Evolutionary conservation across 2,113 vertebrate species (phyloP), one percentile per base, ranked within the genome.

Genomic region (Cercopithecus mona): DNA sequence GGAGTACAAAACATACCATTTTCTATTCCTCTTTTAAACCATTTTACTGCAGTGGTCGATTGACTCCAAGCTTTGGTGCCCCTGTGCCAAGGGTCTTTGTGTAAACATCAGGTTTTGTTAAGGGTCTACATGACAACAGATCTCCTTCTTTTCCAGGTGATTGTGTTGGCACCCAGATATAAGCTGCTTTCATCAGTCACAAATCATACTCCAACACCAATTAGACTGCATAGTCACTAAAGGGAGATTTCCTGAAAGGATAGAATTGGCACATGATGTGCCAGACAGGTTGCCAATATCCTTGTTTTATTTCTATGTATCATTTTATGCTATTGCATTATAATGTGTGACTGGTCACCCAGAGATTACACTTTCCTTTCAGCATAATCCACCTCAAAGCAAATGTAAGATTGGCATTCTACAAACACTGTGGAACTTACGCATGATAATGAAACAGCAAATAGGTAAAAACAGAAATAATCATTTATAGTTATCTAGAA

Each of bases 41-140:
- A 45, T 97, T 97, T 94, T 90, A 43, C 40, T 57, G 48, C 35
- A 83, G 30, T 96, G 43, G 30, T 93, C 87, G 12, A 27, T 59
- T 90, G 68, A 22, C 50, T 94, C 1, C 66, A 80, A 45, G 7
- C 11, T 81, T 76, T 11, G 1, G 38, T 68, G 30, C 8, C 14
- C 43, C 11, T 72, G 38, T 93, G 86, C 64, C 91, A 94, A 80
- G 5, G 35, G 17, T 66, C 83, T 97, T 92, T 91, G 78, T 92
- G 27, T 57, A 90, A 86, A 93, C 73, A 79, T 94, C 88, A 72
- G 73, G 57, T 70, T 97, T 93, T 94, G 64, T 96, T 83, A 23
- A n/a, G 30, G 10, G 38, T 88, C 57, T 76, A 16, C 52, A 18
- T 78, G 64, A 75, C 35, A 94, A 59, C 55, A 87, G 25, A 86